phyloP scores from a whole-genome alignment of 2,888 invertebrate genomes.

The Drosophila diplacantha region DNA sequence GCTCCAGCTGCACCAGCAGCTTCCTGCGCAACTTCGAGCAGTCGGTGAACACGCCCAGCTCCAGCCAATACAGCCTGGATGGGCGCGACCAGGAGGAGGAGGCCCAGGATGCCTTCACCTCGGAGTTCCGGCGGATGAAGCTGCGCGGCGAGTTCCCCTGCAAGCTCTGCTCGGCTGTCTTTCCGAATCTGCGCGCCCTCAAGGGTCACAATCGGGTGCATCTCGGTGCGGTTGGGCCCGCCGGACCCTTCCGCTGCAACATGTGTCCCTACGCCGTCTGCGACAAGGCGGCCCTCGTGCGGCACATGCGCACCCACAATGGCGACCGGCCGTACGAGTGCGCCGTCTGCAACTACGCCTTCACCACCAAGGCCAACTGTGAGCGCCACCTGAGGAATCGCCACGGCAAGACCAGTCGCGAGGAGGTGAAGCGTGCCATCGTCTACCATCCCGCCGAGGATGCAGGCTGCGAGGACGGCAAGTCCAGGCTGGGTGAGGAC shows the following conservation, averaged over 20 bases:
- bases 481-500: slow-evolving; percentile 67
- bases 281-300: slow-evolving; percentile 93
- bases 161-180: slow-evolving; percentile 90
- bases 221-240: slow-evolving; percentile 84
- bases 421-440: slow-evolving; percentile 92
- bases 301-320: slow-evolving; percentile 96
- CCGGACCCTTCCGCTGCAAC: slow-evolving; percentile 92
- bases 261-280: slow-evolving; percentile 91
- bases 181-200: slow-evolving; percentile 91
- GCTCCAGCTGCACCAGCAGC: slow-evolving; percentile 80
- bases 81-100: slow-evolving; percentile 82
- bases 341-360: slow-evolving; percentile 95
- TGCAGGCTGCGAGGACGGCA: slow-evolving; percentile 83
- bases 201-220: slow-evolving; percentile 95
- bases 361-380: slow-evolving; percentile 98
- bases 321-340: slow-evolving; percentile 97
- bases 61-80: slow-evolving; percentile 76
- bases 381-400: slow-evolving; percentile 95
- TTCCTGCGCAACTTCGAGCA: slow-evolving; percentile 82
- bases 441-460: slow-evolving; percentile 93
- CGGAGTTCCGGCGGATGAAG: slow-evolving; percentile 93
- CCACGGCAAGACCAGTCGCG: slow-evolving; percentile 90
- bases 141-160: slow-evolving; percentile 93
- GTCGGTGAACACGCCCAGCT: slow-evolving; percentile 77
- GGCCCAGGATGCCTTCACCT: slow-evolving; percentile 89